Conservation (phyloP, 2,113 vertebrate genomes). For the Xyliphius kryptos region DNA sequence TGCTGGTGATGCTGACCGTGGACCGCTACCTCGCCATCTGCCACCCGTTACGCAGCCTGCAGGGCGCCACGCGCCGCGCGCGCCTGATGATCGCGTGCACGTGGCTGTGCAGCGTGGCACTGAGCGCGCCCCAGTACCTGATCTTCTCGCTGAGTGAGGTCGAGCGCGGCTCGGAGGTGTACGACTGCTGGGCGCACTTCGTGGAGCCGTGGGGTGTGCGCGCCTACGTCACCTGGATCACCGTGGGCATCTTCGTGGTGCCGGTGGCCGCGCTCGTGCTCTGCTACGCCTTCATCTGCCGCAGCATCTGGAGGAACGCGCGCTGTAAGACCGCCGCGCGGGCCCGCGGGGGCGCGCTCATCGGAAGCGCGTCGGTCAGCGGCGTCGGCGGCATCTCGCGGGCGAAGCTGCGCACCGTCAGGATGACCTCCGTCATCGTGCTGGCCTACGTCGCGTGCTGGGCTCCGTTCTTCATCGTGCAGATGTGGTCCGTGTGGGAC, state of each 20-base stretch:
- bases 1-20: constrained; percentile 81
- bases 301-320: constrained; percentile 71
- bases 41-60: constrained; percentile 74
- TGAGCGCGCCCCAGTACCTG: constrained; percentile 76
- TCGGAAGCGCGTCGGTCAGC: no score
- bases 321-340: constrained; percentile 55
- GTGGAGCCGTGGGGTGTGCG: constrained; percentile 75
- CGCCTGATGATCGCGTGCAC: constrained; percentile 65
- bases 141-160: constrained; percentile 75
- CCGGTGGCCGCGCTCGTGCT: constrained; percentile 66
- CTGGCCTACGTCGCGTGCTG: constrained; percentile 77
- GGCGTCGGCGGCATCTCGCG: constrained; percentile 64
- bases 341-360: no score
- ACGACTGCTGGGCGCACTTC: constrained; percentile 80
- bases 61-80: constrained; percentile 57
- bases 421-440: constrained; percentile 81
- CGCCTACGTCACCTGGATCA: constrained; percentile 79
- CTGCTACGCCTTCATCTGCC: constrained; percentile 77
- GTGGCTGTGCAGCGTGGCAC: constrained; percentile 68
- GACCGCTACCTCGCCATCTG: constrained; percentile 80
- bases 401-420: constrained; percentile 74
- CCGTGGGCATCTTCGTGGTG: constrained; percentile 73
- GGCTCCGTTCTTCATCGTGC: no score
- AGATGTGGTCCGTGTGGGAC: constrained; percentile 83
- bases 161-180: constrained; percentile 62